Percentiles rank a stretch among this genome's conserved stretches.
These are phyloP conservation scores for Ischnura elegans DNA, from an alignment of 2,888 invertebrate genomes.

Conservation along the genomic window DNA sequence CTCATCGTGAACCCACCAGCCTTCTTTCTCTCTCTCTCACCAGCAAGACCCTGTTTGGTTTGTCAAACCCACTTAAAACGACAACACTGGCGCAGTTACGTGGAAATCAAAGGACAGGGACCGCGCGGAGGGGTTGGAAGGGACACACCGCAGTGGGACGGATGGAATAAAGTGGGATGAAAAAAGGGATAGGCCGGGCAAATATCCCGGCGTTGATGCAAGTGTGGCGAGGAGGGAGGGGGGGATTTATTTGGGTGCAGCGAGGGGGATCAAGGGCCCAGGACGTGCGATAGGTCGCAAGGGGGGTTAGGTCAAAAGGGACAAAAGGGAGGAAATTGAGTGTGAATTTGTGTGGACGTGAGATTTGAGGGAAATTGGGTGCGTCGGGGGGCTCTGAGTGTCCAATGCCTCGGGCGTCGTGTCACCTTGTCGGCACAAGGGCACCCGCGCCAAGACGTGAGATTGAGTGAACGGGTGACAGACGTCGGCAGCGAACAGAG, in stretches of 20 bases:
- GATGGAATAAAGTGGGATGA: not conserved
- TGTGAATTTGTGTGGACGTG: not conserved
- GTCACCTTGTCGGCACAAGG: not conserved
- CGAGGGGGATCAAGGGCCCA: not conserved
- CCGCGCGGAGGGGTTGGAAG: not conserved
- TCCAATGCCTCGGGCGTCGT: not conserved
- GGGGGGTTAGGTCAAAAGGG: not conserved
- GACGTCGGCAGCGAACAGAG: not conserved
- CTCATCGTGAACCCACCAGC: not conserved
- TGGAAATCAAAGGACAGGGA: slow-evolving; percentile 17
- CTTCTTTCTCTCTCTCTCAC: not conserved
- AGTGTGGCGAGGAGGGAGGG: slow-evolving; percentile 63
- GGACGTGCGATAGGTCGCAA: slow-evolving; percentile 19
- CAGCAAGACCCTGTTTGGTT: not conserved
- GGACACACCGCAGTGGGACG: not conserved
- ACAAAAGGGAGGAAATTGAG: slow-evolving; percentile 25
- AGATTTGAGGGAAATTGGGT: slow-evolving; percentile 18
- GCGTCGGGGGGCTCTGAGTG: not conserved
- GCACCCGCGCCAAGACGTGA: no score
- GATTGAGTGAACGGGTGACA: not conserved
- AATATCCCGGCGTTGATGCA: slow-evolving; percentile 59
- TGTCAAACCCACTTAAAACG: slow-evolving; percentile 67
- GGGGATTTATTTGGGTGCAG: slow-evolving; percentile 13
- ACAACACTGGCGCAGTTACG: slow-evolving; percentile 48
- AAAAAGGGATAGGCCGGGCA: not conserved